Evolutionary conservation across 64 coral and sea anemone genomes (phyloP), one percentile per base, ranked within the genome.

Genomic region (Platygyra sinensis): DNA sequence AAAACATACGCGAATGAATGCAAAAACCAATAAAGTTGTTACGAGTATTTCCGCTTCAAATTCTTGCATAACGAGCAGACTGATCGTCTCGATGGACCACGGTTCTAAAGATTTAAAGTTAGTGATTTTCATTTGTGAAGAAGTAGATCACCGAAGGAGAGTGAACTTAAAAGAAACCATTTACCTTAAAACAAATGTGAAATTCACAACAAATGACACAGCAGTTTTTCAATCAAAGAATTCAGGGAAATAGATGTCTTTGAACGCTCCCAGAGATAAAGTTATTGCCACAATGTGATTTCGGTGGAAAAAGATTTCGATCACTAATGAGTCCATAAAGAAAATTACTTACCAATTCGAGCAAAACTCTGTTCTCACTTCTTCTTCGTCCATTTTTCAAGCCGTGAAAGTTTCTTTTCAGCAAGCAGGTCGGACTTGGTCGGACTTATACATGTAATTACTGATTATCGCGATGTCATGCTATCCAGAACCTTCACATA

Each of bases 341-440:
- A 5, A 76, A 49, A 10, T n/a, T 10, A 67, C 80, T 83, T 83
- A 83, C 80, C 80, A 83, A 31, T 83, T 83, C 3, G 80, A 67
- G 62, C 80, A 83, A 67, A 49, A 83, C 18, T 83, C 33, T 2
- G 80, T 83, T 67, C 69, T 33, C 10, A 36, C 29, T 11, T 20
- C 59, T 81, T 61, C 80, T n/a, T 67, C 80, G 15, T 83, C 80
- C 60, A 67, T 67, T 67, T 83, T 83, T 10, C 10, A 52, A 78
- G 30, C 30, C 15, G 73, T 5, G 65, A 69, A 67, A 67, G 24
- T 67, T 67, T 25, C 18, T 15, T 67, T 25, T 67, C 16, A 67
- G 60, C 14, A 25, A 67, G 24, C 24, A 20, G 63, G 18, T 25
- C 63, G 63, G 63, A 24, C 3, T 46, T 36, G 33, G 33, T 46